These are phyloP conservation scores for Lasioglossum morio DNA, from an alignment of 2,888 invertebrate species.

Conservation along the genomic window DNA sequence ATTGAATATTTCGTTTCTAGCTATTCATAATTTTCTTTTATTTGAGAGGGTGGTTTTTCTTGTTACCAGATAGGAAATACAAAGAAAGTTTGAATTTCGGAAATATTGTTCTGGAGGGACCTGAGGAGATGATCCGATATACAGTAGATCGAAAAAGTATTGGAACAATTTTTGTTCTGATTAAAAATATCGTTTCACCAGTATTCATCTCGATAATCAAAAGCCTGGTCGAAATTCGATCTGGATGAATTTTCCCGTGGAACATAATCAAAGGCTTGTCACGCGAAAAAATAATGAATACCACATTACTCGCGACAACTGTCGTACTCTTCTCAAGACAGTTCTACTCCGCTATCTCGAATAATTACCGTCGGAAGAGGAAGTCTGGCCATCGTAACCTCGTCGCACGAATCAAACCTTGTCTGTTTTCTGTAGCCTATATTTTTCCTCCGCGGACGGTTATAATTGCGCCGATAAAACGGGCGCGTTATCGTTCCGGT, in stretches of 20 bases:
- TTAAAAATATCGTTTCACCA: too few species aligned
- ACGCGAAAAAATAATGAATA: neutral
- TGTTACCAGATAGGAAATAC: too few species aligned
- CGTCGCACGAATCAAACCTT: neutral
- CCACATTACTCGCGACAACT: neutral
- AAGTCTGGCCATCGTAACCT: neutral
- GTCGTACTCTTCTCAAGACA: neutral
- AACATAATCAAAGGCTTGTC: neutral
- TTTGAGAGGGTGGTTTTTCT: too few species aligned
- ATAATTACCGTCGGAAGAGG: slow-evolving; percentile 31
- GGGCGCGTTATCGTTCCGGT: neutral
- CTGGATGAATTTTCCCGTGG: neutral
- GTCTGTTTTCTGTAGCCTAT: neutral
- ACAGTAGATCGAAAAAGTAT: too few species aligned
- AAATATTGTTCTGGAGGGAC: too few species aligned
- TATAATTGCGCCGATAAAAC: neutral
- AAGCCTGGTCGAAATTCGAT: neutral
- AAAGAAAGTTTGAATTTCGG: too few species aligned
- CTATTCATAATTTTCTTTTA: too few species aligned
- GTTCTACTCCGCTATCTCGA: neutral
- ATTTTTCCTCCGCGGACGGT: neutral
- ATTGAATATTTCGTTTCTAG: too few species aligned
- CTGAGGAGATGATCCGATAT: too few species aligned
- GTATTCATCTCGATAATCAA: neutral
- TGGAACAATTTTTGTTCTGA: too few species aligned